phyloP scores from a whole-genome alignment of 2,113 vertebrate genomes.

The Xiphorhynchus elegans region DNA sequence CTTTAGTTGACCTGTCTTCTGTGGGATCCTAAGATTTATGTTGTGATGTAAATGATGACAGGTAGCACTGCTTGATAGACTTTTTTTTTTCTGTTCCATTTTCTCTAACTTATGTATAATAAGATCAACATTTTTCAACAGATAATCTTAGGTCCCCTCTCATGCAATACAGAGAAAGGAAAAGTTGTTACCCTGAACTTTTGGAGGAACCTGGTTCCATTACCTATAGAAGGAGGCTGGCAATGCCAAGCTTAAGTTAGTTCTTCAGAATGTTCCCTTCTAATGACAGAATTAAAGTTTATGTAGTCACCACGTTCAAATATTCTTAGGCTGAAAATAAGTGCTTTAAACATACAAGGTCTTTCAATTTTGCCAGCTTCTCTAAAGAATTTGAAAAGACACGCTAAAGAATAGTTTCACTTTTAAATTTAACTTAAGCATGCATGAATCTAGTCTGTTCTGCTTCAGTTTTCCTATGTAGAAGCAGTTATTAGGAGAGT shows the following conservation, averaged over 20 bases:
- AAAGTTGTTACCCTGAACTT: neutral
- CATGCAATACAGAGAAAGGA: neutral
- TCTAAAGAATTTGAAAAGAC: neutral
- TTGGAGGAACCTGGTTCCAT: neutral
- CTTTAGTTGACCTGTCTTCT: neutral
- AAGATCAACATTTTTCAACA: neutral
- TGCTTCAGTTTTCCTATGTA: neutral
- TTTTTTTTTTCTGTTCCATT: neutral
- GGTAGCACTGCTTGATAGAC: neutral
- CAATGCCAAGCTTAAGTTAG: neutral
- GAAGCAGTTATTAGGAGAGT: neutral
- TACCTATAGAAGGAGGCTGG: neutral
- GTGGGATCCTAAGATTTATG: neutral
- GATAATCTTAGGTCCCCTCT: neutral
- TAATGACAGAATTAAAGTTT: neutral
- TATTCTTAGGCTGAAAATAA: neutral
- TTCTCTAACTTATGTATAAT: neutral
- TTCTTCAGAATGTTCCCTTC: neutral
- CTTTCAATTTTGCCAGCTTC: neutral
- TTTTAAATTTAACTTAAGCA: neutral
- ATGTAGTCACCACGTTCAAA: rapidly evolving
- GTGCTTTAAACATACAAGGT: neutral
- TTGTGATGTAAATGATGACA: neutral
- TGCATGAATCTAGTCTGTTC: neutral
- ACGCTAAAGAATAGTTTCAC: neutral